Base-by-base conservation (phyloP, 37 sponge, comb jelly and placozoan species). In the Amphimedon queenslandica region DNA sequence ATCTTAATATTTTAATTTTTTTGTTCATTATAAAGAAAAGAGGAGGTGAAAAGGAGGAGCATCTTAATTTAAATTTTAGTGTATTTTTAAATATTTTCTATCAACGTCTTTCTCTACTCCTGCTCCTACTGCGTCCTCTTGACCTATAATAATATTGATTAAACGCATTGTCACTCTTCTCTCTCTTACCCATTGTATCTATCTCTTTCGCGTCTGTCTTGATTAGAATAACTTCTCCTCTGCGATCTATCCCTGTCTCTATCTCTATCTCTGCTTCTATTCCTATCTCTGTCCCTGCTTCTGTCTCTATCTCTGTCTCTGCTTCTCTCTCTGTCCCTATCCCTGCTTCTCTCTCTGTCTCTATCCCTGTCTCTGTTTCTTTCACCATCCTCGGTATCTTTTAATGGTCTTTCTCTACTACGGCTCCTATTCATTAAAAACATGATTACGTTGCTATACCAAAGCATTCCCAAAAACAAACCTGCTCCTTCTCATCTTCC, bases 201-300 rank as follows among this genome's bases (percentile, higher is more conserved):
- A 2, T 70, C 72, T 51, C 78, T 71, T 13, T 63, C 58, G 25
- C 72, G 25, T n/a, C 64, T 66, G 21, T 72, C 61, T 58, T 25
- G 5, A 25, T n/a, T 34, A 16, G 37, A 77, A 42, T n/a, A 61
- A 57, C n/a, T 77, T 70, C 43, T 36, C 28, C 58, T 78, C 35
- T 64, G 65, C 43, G 37, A 81, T 66, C 70, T 73, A 31, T 41
- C 70, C 32, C 39, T 74, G 47, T 43, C 76, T 34, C 73, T 69
- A 24, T 35, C 74, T 55, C 74, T 77, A 58, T n/a, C n/a, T n/a
- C n/a, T n/a, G n/a, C n/a, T n/a, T n/a, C n/a, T n/a, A 42, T 73
- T 69, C 24, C 71, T 66, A 29, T 29, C 72, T 42, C 72, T 69
- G 63, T 57, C 79, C n/a, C n/a, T n/a, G n/a, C n/a, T n/a, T n/a